Percentiles rank a stretch among this genome's conserved stretches.
Evolutionary conservation across 2,113 vertebrate species (phyloP).

Genomic region (Ageneiosus marmoratus): DNA sequence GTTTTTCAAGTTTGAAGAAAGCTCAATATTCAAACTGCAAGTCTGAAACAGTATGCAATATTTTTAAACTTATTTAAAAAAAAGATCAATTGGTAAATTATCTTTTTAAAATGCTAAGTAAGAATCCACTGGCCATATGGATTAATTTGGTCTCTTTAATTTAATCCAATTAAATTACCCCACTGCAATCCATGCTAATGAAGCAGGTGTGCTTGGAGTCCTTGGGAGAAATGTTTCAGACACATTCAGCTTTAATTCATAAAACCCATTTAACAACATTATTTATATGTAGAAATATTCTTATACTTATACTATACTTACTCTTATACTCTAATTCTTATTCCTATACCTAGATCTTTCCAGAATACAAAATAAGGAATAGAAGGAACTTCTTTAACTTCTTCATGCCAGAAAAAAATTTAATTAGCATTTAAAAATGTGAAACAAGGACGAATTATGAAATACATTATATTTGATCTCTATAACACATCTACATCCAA

Average conservation of each 20-base stretch:
- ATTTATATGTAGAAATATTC: too few species aligned
- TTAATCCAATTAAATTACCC: not conserved
- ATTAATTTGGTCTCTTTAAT: not conserved
- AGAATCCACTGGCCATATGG: not conserved
- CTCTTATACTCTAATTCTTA: too few species aligned
- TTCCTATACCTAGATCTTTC: not conserved
- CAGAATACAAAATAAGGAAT: not conserved
- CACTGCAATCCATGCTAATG: slow-evolving; percentile 9
- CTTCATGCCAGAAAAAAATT: not conserved
- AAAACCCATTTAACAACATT: not conserved
- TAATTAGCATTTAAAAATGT: not conserved
- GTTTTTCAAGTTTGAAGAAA: not conserved
- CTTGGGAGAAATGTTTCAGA: not conserved
- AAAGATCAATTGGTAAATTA: too few species aligned
- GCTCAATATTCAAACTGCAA: not conserved
- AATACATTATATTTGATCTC: not conserved
- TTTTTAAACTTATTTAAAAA: not conserved
- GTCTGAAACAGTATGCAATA: not conserved
- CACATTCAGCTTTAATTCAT: not conserved
- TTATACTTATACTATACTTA: too few species aligned
- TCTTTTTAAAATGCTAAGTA: not conserved
- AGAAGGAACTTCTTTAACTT: not conserved
- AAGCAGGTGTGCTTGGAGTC: not conserved
- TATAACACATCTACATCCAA: not conserved
- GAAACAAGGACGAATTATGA: not conserved